A percentile compares a stretch with the other conserved stretches of the same genome.
Conservation (phyloP, 2,113 vertebrate genomes). For the Nyctereutes procyonoides region DNA sequence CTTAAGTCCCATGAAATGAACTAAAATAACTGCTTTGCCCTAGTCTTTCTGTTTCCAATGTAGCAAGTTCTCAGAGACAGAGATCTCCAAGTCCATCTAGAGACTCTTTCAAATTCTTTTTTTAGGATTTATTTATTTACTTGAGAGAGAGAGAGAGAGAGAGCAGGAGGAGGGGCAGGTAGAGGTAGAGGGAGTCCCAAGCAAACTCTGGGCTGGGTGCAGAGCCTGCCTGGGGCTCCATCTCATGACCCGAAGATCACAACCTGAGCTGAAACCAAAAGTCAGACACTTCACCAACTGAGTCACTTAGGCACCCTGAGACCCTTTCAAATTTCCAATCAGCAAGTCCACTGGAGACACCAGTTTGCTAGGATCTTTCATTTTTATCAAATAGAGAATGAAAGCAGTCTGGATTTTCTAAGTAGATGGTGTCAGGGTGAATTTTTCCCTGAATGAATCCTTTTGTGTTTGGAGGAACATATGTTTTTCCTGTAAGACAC, state of each 20-base stretch:
- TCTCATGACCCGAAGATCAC: not conserved
- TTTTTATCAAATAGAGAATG: not conserved
- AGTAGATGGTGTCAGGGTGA: not conserved
- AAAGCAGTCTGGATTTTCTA: slow-evolving; percentile 51
- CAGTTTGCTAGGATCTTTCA: not conserved
- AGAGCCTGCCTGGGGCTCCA: not conserved
- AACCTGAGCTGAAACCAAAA: not conserved
- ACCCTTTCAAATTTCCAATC: slow-evolving; percentile 3
- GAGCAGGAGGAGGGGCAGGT: no score
- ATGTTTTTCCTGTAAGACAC: not conserved
- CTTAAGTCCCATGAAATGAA: not conserved
- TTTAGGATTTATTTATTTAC: not conserved
- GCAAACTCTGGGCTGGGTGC: not conserved
- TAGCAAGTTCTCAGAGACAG: not conserved
- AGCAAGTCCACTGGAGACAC: not conserved
- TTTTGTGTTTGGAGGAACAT: not conserved
- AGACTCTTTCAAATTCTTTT: not conserved
- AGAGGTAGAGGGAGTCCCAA: not conserved
- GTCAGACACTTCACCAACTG: not conserved
- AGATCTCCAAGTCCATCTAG: not conserved
- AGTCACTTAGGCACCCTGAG: not conserved
- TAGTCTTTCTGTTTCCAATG: not conserved
- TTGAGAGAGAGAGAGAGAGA: not conserved
- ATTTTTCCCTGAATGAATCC: not conserved
- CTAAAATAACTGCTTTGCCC: not conserved